A percentile compares a stretch with the other conserved stretches of the same genome.
Conservation (phyloP, 2,113 vertebrate species). For the Ptilonorhynchus violaceus region DNA sequence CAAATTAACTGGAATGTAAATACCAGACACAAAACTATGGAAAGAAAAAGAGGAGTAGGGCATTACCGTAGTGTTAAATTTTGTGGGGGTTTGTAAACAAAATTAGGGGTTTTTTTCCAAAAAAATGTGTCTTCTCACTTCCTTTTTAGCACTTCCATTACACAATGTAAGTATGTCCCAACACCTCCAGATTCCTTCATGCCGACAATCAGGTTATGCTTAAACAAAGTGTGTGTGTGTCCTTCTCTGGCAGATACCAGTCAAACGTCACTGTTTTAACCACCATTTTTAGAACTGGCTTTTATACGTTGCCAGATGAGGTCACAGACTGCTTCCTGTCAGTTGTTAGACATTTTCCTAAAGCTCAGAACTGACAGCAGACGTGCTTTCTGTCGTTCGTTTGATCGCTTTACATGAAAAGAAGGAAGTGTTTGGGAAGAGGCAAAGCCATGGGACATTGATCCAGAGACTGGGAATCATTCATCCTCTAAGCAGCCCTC, state of each 20-base stretch:
- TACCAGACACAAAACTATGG: not conserved
- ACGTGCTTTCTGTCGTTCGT: not conserved
- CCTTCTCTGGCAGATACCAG: conserved; percentile 10
- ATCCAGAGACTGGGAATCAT: not conserved
- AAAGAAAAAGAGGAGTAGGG: conserved; percentile 1
- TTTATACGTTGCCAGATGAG: not conserved
- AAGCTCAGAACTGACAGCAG: not conserved
- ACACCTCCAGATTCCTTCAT: conserved; percentile 17
- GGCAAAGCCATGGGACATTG: accelerated
- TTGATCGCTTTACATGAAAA: not conserved
- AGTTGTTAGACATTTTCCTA: not conserved
- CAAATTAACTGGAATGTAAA: conserved; percentile 16
- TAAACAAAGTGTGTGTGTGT: conserved; percentile 39
- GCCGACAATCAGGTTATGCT: conserved; percentile 4
- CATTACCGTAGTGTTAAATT: not conserved
- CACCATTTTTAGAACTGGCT: not conserved
- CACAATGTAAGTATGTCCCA: conserved; percentile 41
- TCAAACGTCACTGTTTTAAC: conserved; percentile 2
- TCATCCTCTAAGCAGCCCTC: not conserved
- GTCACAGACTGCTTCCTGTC: conserved; percentile 8
- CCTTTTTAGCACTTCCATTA: conserved; percentile 45
- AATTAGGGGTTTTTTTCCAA: not conserved
- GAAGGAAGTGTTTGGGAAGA: not conserved
- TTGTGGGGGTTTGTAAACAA: conserved; percentile 9
- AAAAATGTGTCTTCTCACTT: not conserved